Base-by-base conservation (phyloP, 2,888 invertebrate genomes). In the Eulithis testata region DNA sequence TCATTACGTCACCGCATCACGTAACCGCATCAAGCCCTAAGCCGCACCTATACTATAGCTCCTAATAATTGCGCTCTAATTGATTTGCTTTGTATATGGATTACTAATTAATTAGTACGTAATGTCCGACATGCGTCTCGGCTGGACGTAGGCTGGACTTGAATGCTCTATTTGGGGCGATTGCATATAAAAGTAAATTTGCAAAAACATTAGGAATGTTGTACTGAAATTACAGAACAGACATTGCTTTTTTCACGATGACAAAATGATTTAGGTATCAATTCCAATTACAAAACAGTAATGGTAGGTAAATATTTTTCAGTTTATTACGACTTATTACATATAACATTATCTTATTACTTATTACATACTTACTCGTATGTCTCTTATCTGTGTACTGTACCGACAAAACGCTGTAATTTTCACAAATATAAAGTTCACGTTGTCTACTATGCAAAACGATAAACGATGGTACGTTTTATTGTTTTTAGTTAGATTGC, bases 41-140 rank as follows among this genome's bases (percentile, higher is more conserved):
- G 61, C 72, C 66, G 65, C 55, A 72, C 76, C 78, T 80, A 76
- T 77, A 76, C 75, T 76, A 76, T 76, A 79, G 72, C 70, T 77
- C 78, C 83, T 88, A 88, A 89, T 90, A 85, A 90, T 89, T 80
- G 83, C 72, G 68, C 81, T 82, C 80, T 90, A 90, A 91, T 91
- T 91, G 91, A 91, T 91, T 90, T 90, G 90, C 90, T 89, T 90
- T 91, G 91, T 90, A 86, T 79, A 76, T 78, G 89, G 86, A 90
- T 89, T 90, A 89, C 83, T 86, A 86, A 90, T 90, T 91, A 90
- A 91, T 90, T 89, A 90, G 84, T 75, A 78, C 74, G 71, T 85
- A 85, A 86, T 87, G 85, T 83, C 77, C 78, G 80, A 86, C 82
- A 78, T 77, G 77, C 65, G 43, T 60, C 52, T 60, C n/a, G 14